These are phyloP conservation scores for Cavia porcellus DNA, from an alignment of 2,113 vertebrate species.

Conservation along the genomic window DNA sequence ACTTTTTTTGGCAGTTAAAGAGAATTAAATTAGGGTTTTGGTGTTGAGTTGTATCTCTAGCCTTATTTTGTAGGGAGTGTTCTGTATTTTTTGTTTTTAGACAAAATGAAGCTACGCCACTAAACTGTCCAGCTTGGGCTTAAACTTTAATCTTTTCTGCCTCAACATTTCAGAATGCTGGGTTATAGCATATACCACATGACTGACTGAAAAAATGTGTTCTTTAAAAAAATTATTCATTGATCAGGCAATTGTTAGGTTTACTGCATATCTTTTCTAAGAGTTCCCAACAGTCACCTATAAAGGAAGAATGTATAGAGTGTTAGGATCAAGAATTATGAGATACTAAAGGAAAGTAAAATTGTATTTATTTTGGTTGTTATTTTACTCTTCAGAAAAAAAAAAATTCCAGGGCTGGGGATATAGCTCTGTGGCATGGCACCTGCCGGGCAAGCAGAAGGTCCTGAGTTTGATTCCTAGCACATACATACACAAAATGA, in stretches of 20 bases:
- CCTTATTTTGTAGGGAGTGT: background rate
- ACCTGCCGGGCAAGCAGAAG: no score
- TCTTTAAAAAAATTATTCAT: background rate
- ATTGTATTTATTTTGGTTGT: conserved; percentile 1
- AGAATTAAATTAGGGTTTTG: background rate
- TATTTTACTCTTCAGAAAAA: conserved; percentile 41
- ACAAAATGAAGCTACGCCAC: background rate
- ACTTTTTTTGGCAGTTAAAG: background rate
- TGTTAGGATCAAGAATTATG: background rate
- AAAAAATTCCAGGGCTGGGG: no score
- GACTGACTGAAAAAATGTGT: background rate
- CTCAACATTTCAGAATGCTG: background rate
- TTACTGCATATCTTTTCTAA: background rate
- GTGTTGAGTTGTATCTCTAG: background rate
- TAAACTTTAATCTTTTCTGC: background rate
- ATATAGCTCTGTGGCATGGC: no score
- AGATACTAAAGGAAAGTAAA: background rate
- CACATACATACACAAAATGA: background rate
- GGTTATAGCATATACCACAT: background rate
- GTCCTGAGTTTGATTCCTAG: no score
- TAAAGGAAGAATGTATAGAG: background rate
- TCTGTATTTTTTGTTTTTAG: background rate
- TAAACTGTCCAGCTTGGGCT: background rate
- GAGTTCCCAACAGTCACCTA: background rate
- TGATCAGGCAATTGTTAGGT: background rate